phyloP scores from a whole-genome alignment of 1,140 invertebrate species.

The Anastatus disparis region DNA sequence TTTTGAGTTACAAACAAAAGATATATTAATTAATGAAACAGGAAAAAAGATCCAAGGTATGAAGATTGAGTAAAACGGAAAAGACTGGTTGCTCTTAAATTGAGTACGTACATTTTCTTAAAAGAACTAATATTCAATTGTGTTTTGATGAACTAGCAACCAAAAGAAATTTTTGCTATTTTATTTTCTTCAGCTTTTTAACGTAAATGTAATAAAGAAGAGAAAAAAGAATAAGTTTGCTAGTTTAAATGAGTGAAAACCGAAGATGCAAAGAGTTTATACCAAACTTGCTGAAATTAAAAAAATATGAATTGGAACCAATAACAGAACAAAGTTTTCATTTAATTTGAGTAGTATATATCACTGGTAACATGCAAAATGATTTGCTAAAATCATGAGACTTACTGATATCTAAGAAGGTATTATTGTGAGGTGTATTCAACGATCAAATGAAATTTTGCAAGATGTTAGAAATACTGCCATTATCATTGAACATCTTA shows the following conservation, averaged over 20 bases:
- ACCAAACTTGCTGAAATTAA: slow-evolving; percentile 54
- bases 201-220: slow-evolving; percentile 73
- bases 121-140: slow-evolving; percentile 97
- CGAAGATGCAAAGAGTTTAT: slow-evolving; percentile 53
- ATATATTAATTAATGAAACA: slow-evolving; percentile 2
- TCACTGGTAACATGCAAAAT: slow-evolving; percentile 91
- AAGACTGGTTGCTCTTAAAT: slow-evolving; percentile 94
- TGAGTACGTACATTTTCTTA: slow-evolving; percentile 92
- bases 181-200: slow-evolving; percentile 94
- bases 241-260: slow-evolving; percentile 49
- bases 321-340: slow-evolving; percentile 87
- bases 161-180: slow-evolving; percentile 92
- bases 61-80: slow-evolving; percentile 77
- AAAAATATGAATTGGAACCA: slow-evolving; percentile 53
- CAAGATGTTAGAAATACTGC: slow-evolving; percentile 94
- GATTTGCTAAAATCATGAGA: slow-evolving; percentile 92
- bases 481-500: slow-evolving; percentile 90
- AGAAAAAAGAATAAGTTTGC: slow-evolving; percentile 44
- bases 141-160: slow-evolving; percentile 84
- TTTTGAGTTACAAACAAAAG: slow-evolving; percentile 23
- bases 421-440: slow-evolving; percentile 97
- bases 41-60: background rate
- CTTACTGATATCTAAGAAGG: slow-evolving; percentile 97
- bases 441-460: slow-evolving; percentile 93
- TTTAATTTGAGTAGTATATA: slow-evolving; percentile 92